Evolutionary conservation across 2,113 vertebrate genomes (phyloP).

Genomic region (Syngnathus typhle): DNA sequence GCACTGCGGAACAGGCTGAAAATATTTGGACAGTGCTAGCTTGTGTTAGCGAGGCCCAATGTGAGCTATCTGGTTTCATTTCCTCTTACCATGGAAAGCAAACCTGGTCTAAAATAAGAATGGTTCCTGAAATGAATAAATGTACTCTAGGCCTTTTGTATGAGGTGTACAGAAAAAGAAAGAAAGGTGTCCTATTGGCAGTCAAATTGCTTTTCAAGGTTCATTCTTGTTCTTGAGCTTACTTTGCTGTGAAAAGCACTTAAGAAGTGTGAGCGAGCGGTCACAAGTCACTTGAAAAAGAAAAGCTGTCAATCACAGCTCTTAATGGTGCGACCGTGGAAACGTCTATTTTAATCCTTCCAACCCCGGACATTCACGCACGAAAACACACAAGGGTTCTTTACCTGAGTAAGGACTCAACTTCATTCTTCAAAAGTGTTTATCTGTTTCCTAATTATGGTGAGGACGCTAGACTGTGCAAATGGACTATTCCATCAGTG

Average conservation of each 20-base stretch:
- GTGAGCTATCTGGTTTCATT: neutral
- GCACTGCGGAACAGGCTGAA: neutral
- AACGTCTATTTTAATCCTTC: constrained; percentile 56
- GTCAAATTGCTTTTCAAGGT: constrained; percentile 6
- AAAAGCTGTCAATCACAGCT: constrained; percentile 47
- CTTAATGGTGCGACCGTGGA: constrained; percentile 41
- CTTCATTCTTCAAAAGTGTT: too few relatives aligned
- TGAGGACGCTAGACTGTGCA: neutral
- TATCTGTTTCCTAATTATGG: neutral
- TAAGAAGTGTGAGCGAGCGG: constrained; percentile 5
- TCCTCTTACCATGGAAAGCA: neutral
- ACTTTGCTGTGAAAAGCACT: constrained; percentile 24
- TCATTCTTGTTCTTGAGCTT: constrained; percentile 17
- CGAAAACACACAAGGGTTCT: neutral
- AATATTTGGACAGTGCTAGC: neutral
- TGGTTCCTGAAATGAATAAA: neutral
- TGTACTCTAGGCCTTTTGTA: neutral
- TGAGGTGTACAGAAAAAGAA: too few relatives aligned
- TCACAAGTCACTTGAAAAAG: constrained; percentile 35
- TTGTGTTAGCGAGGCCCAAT: neutral
- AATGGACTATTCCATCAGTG: neutral
- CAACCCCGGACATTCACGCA: neutral
- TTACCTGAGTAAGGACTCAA: too few relatives aligned
- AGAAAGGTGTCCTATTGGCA: neutral
- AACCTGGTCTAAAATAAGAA: neutral